phyloP scores from a whole-genome alignment of 2,113 vertebrate species.

The Pica pica region DNA sequence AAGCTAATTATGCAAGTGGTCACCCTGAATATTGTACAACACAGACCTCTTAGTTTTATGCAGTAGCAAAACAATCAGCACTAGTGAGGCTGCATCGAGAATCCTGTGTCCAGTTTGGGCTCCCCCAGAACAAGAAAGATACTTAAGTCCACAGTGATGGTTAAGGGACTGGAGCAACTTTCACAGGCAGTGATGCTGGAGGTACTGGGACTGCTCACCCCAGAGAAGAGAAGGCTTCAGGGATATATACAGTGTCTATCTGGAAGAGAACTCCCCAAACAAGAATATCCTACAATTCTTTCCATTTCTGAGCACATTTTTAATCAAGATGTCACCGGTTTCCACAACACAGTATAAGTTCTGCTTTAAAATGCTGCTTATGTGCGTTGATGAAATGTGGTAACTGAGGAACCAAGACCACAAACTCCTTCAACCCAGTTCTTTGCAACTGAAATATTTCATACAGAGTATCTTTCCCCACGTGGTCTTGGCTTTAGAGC shows the following conservation, averaged over 20 bases:
- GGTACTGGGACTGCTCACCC: background rate
- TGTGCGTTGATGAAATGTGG: background rate
- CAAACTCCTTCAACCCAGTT: background rate
- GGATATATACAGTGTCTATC: background rate
- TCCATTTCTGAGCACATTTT: background rate
- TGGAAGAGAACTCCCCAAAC: background rate
- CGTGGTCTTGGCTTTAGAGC: background rate
- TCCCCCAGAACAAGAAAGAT: background rate
- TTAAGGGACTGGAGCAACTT: background rate
- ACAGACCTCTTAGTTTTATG: background rate
- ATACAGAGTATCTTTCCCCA: background rate
- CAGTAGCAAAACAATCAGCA: background rate
- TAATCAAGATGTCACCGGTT: background rate
- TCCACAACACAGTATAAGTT: background rate
- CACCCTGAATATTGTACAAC: background rate
- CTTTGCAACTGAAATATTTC: background rate
- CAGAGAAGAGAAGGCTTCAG: background rate
- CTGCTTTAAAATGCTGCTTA: background rate
- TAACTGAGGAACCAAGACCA: background rate
- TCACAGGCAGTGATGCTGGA: background rate
- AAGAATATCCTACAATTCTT: background rate
- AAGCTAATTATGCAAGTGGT: background rate
- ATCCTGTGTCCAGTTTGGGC: rapidly evolving
- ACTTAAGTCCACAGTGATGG: background rate
- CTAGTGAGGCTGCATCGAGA: background rate